Evolutionary conservation across 2,797 vertebrate species (phyloP), one percentile per base, ranked within the genome.

Genomic region (Epinephelus coioides): DNA sequence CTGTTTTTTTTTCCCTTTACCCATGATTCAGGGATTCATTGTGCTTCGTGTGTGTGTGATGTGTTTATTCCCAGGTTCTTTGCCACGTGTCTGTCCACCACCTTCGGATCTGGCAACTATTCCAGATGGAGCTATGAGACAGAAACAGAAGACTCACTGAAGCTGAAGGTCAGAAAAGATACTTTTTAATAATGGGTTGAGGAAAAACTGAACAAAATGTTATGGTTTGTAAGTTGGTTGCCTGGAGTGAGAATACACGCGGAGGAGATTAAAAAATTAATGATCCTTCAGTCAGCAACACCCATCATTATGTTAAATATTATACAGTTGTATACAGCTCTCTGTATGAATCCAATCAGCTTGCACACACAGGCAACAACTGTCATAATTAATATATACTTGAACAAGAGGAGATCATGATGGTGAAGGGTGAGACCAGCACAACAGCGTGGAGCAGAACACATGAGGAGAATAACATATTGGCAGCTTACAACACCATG

Each of bases 1-100:
- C 27, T 68, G 23, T 59, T 63, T 13, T 60, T 80, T 80, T 73
- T 75, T 54, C 10, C 10, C 47, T 76, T 38, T 64, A 51, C 50
- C 84, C 55, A 63, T 86, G 72, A 82, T 79, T 87, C 80, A 86
- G 19, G 14, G 43, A 73, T 80, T 76, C 43, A 72, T 79, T 82
- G 54, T 73, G 63, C 17, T 65, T 57, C 4, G 60, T 55, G n/a
- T 44, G 69, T 65, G 69, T 76, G 15, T n/a, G 40, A 51, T 53
- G 60, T 50, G 19, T 57, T 60, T 55, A 13, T 27, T 81, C 27
- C 11, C 38, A 18, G 64, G 34, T 73, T 49, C 6, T 70, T 13
- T 43, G 27, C 61, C 55, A 40, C n/a, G 38, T 67, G 43, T 73
- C 61, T 21, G 34, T 78, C 51, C 70, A 80, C 38, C 57, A 80